Percentiles rank a stretch among this genome's conserved stretches.
phyloP scores from a whole-genome alignment of 2,797 vertebrate species.

The Thaleichthys pacificus region DNA sequence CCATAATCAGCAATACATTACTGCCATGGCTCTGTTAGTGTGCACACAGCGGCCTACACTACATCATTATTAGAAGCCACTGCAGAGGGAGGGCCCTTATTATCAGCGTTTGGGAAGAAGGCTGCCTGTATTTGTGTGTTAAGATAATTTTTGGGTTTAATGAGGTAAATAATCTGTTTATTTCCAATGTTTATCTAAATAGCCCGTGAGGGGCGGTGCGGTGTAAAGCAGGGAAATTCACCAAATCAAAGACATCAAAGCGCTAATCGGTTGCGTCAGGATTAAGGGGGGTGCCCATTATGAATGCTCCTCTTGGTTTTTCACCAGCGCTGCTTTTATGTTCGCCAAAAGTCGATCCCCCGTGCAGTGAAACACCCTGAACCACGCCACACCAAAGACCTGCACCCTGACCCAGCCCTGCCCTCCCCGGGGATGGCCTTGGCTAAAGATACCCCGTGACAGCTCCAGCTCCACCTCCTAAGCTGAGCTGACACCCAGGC shows the following conservation, averaged over 20 bases:
- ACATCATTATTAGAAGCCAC: conserved; percentile 44
- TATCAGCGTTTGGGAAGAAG: conserved; percentile 65
- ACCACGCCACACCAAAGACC: conserved; percentile 55
- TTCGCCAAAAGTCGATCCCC: conserved; percentile 56
- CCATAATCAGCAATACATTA: conserved; percentile 62
- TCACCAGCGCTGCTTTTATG: conserved; percentile 35
- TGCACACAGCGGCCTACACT: conserved; percentile 31
- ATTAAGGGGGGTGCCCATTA: conserved; percentile 59
- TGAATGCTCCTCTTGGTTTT: conserved; percentile 50
- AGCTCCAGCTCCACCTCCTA: conserved; percentile 40
- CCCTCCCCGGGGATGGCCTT: conserved; percentile 53
- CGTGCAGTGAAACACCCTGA: conserved; percentile 45
- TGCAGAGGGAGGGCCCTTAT: conserved; percentile 44
- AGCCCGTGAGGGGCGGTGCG: conserved; percentile 62
- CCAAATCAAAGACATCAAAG: conserved; percentile 72
- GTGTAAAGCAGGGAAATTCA: conserved; percentile 54
- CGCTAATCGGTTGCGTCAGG: conserved; percentile 64
- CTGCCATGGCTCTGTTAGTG: conserved; percentile 24
- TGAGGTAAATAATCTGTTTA: conserved; percentile 76
- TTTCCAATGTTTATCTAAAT: conserved; percentile 70
- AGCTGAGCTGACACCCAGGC: conserved; percentile 53
- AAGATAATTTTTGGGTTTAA: conserved; percentile 68
- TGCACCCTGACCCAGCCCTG: conserved; percentile 39
- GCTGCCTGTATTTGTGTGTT: conserved; percentile 57
- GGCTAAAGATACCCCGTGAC: conserved; percentile 62